Base-by-base conservation (phyloP, 2,888 invertebrate genomes). In the Erebia palarica region DNA sequence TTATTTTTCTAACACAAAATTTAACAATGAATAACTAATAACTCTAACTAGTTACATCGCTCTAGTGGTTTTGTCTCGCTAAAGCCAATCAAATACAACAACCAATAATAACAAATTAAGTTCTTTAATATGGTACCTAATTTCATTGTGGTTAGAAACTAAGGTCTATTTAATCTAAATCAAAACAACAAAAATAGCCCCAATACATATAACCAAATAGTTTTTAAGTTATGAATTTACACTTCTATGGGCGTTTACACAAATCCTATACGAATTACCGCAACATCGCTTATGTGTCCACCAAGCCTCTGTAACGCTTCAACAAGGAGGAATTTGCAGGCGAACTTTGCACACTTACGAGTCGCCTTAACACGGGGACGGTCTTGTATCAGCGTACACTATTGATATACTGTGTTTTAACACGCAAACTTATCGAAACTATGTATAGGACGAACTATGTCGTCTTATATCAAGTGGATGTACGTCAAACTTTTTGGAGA, bases 301-400 rank as follows among this genome's bases (percentile, higher is more conserved):
- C 86, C 86, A 78, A 90, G 90, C 78, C 94, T 90, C 80, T 93
- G 92, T 77, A 89, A 76, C 65, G 86, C 86, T 73, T 86, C 86
- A 77, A 90, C 83, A 73, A 90, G 87, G 72, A 91, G 87, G 79
- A 94, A 91, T 86, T 96, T 96, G 79, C 96, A 94, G 74, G 95
- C 92, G 83, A 95, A 95, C 87, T 97, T 97, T 65, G 96, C 95
- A 84, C 96, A 97, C 86, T 97, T 97, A 86, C 97, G 96, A 66
- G 96, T 95, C 58, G 96, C 96, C 88, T 97, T 97, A 60, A 96
- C 97, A 88, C 97, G 97, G 72, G 97, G 96, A 80, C 97, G 95
- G 89, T 97, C 97, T 90, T 96, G 96, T 80, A 97, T 96, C 76
- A 96, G 75, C 65, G 80, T 75, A 75, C 76, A 84, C 89, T 86